phyloP scores from a whole-genome alignment of 1,140 invertebrate genomes.

The Ooceraea biroi region DNA sequence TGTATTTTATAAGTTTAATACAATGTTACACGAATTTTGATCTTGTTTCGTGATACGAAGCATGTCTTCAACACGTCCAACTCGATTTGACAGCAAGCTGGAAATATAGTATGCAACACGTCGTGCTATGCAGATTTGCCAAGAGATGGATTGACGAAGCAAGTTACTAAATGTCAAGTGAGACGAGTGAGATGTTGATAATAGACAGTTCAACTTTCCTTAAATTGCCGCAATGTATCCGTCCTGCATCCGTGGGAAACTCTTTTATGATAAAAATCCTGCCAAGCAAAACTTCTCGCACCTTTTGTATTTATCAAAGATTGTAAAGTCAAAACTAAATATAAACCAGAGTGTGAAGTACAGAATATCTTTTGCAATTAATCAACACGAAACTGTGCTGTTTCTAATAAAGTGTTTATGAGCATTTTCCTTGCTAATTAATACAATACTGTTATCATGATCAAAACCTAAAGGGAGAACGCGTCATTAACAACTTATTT shows the following conservation, averaged over 20 bases:
- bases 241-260: neutral
- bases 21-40: neutral
- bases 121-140: neutral
- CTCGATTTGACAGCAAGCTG: neutral
- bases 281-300: neutral
- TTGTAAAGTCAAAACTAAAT: neutral
- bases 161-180: constrained; percentile 34
- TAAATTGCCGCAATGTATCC: neutral
- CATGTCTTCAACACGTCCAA: constrained; percentile 2
- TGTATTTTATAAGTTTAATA: neutral
- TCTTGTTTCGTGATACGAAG: neutral
- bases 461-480: neutral
- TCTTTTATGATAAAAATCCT: neutral
- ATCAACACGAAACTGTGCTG: neutral
- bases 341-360: neutral
- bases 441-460: neutral
- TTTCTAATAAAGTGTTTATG: neutral
- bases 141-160: neutral
- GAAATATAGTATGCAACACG: neutral
- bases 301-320: too few species aligned
- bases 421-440: neutral
- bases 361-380: neutral
- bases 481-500: constrained; percentile 20
- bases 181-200: neutral
- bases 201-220: constrained; percentile 10